Evolutionary conservation across 2,888 invertebrate species (phyloP).

Genomic region (Meganola albula): DNA sequence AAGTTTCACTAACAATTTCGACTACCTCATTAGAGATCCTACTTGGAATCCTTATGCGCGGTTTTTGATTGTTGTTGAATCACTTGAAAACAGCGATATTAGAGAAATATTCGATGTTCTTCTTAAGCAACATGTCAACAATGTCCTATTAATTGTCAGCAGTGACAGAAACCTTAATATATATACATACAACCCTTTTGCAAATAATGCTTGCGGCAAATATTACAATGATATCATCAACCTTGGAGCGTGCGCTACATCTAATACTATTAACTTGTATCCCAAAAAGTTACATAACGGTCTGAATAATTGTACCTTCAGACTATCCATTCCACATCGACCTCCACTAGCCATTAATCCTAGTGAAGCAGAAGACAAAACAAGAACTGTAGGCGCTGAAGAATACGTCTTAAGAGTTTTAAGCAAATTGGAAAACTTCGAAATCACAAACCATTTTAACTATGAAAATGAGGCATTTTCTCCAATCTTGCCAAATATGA

Average conservation of each 20-base stretch:
- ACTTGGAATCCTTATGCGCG: constrained; percentile 39
- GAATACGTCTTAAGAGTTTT: constrained; percentile 13
- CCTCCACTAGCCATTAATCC: constrained; percentile 40
- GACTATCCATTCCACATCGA: constrained; percentile 32
- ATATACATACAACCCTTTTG: constrained; percentile 48
- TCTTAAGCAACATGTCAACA: constrained; percentile 27
- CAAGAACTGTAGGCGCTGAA: constrained; percentile 10
- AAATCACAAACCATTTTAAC: constrained; percentile 6
- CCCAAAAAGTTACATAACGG: constrained; percentile 33
- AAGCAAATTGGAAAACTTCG: constrained; percentile 13
- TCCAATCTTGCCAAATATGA: constrained; percentile 10
- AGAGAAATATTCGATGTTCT: constrained; percentile 36
- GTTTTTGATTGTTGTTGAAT: constrained; percentile 35
- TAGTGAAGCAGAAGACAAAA: background rate
- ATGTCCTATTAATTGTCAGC: constrained; percentile 38
- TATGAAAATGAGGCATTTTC: background rate
- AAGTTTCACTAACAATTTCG: constrained; percentile 24
- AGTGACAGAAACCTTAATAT: constrained; percentile 30
- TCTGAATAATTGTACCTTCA: constrained; percentile 39
- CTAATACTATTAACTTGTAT: constrained; percentile 22
- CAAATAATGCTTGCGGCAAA: constrained; percentile 47
- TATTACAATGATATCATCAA: constrained; percentile 34
- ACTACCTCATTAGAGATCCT: constrained; percentile 24
- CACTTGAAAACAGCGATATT: constrained; percentile 18
- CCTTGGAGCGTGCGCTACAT: constrained; percentile 37